Base-by-base conservation (phyloP, 1,140 invertebrate species). In the Diabrotica undecimpunctata region DNA sequence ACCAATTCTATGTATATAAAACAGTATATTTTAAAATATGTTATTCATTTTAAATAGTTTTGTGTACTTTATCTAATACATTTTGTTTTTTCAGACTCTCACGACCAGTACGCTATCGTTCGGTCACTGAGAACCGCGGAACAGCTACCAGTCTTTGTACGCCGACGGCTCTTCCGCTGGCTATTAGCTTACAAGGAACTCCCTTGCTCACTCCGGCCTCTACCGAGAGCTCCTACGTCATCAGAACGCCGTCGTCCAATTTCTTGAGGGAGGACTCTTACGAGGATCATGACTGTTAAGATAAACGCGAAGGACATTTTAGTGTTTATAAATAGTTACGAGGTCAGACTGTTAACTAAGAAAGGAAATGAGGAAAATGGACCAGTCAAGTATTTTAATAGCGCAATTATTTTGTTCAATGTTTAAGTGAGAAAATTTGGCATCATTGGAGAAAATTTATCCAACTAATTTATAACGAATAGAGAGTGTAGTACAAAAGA, bases 131-230 rank as follows among this genome's bases (percentile, higher is more conserved):
- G 70, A 81, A 80, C 65, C 75, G 85, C 4, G 80, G 84, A 14
- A 81, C 85, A 11, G 77, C 84, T 46, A 77, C 84, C 50, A 81
- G 83, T 68, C 71, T 86, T 25, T 85, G 83, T 70, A 84, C 82
- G 5, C 83, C 84, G 10, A 84, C 85, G 10, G 81, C 85, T 3
- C 76, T 87, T 8, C 86, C 86, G 6, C 68, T 87, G 68, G 84
- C 86, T 62, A 84, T 87, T 53, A 86, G 85, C 71, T 79, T 86
- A 57, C 85, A 86, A 71, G 83, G 83, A 9, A 85, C 83, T 7
- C 84, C 85, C 7, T 72, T 86, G 37, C 75, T 86, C 65, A 84
- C 84, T 50, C 81, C 85, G 51, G 78, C 77, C 0, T 77, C 80
- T 1, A 80, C 78, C 59, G 72, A 76, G 13, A 76, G 74, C 38